Percentiles rank a stretch among this genome's conserved stretches.
Evolutionary conservation across 2,113 vertebrate species (phyloP).

Genomic region (Mellivora capensis): DNA sequence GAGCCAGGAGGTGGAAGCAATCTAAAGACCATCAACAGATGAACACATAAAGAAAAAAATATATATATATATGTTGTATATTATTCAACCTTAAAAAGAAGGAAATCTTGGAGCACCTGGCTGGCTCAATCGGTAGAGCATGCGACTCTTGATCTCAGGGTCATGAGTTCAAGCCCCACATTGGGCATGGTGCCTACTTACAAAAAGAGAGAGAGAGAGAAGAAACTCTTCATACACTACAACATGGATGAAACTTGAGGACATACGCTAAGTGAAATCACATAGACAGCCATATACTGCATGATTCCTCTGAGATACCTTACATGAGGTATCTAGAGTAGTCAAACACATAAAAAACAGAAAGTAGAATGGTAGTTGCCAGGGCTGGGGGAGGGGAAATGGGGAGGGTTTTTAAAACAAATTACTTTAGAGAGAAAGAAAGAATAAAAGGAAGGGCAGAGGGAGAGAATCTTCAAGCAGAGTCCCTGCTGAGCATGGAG

Average conservation of each 20-base stretch:
- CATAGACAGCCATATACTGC: not conserved
- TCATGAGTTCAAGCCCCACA: not conserved
- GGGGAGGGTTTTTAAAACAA: not conserved
- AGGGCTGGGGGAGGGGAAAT: not conserved
- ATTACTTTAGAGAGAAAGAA: not conserved
- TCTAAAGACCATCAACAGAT: not conserved
- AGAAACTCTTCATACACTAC: not conserved
- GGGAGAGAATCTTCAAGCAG: not conserved
- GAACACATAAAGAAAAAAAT: not conserved
- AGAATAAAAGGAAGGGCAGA: not conserved
- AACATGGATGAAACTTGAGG: not conserved
- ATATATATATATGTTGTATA: not conserved
- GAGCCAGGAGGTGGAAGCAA: not conserved
- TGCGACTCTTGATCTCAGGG: not conserved
- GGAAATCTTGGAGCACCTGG: not conserved
- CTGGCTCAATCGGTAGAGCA: not conserved
- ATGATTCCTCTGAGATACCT: not conserved
- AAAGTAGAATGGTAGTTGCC: not conserved
- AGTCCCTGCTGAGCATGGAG: not conserved
- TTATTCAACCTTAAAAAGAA: not conserved
- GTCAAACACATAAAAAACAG: not conserved
- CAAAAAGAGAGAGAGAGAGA: not conserved
- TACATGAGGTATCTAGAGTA: not conserved
- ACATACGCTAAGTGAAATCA: not conserved
- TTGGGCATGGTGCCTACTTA: not conserved